Evolutionary conservation across 1,140 invertebrate species (phyloP).

Genomic region (Drosophila pandora): DNA sequence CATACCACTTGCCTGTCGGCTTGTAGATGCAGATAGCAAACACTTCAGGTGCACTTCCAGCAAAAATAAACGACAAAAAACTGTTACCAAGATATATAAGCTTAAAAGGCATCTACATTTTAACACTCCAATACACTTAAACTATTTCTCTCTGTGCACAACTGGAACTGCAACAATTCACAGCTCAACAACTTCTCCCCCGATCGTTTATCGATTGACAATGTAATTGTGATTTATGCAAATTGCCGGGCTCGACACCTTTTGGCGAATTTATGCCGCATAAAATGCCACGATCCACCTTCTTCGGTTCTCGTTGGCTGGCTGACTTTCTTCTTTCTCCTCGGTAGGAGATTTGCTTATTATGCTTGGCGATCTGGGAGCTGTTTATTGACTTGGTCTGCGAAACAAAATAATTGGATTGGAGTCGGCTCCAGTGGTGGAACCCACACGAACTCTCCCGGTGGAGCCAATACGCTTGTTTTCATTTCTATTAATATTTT

Average conservation of each 20-base stretch:
- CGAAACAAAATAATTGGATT: conserved; percentile 52
- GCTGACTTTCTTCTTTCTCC: conserved; percentile 54
- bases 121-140: background rate
- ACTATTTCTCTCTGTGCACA: background rate
- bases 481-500: conserved; percentile 81
- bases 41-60: conserved; percentile 13
- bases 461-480: conserved; percentile 51
- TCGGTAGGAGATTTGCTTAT: conserved; percentile 44
- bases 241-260: conserved; percentile 68
- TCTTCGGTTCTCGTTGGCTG: conserved; percentile 1
- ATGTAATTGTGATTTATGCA: conserved; percentile 81
- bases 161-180: conserved; percentile 21
- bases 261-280: conserved; percentile 35
- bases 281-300: conserved; percentile 25
- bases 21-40: conserved; percentile 37
- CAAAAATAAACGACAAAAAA: background rate
- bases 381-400: conserved; percentile 70
- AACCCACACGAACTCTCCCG: conserved; percentile 57
- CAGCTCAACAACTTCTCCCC: conserved; percentile 40
- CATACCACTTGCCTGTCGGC: conserved; percentile 41
- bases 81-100: background rate
- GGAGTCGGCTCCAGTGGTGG: background rate
- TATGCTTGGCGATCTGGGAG: conserved; percentile 41
- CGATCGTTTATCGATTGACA: conserved; percentile 76
- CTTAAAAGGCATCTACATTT: background rate